Base-by-base conservation (phyloP, 2,113 vertebrate species). In the Ciconia maguari region DNA sequence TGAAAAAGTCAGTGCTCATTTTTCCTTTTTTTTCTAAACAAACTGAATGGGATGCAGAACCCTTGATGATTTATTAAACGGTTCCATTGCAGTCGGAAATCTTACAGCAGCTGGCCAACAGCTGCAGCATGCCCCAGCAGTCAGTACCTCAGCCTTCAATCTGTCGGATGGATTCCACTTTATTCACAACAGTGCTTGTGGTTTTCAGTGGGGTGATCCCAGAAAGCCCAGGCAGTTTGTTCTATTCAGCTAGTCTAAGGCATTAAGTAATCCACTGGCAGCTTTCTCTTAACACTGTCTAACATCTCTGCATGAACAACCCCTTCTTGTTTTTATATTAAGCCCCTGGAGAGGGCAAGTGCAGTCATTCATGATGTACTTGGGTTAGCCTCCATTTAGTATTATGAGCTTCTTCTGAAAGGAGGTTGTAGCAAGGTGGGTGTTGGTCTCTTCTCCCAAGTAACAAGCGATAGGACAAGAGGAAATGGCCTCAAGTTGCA, bases 61-160 rank as follows among this genome's bases (percentile, higher is more conserved):
- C 9, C 46, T 89, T 93, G 65, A 97, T 76, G 91, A 96, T 95
- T 94, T 97, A 94, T 95, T 93, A 93, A 94, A 91, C 44, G 57
- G 10, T 69, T 95, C 84, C 65, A 87, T 85, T 96, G 70, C 89
- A 83, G 72, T 10, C 7, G 5, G 44, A 94, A 96, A 76, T 71
- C 38, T 84, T 82, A 69, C 16, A 87, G 69, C 96, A 97, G 96
- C 95, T 97, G 95, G 94, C 57, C 89, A 96, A 89, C 96, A 96
- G 91, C 89, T 97, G 96, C 57, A 84, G 42, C 38, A 3, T 85
- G 41, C 54, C 26, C 70, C 78, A 81, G 61, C 52, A 87, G 26
- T 80, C 77, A 87, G 69, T 84, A 84, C 52, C 87, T 94, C 74
- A 61, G 49, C 36, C 34, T 93, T 80, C 91, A 89, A 41, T 86